Conservation (phyloP, 1,140 invertebrate genomes). For the Pseudomyrmex concolor region DNA sequence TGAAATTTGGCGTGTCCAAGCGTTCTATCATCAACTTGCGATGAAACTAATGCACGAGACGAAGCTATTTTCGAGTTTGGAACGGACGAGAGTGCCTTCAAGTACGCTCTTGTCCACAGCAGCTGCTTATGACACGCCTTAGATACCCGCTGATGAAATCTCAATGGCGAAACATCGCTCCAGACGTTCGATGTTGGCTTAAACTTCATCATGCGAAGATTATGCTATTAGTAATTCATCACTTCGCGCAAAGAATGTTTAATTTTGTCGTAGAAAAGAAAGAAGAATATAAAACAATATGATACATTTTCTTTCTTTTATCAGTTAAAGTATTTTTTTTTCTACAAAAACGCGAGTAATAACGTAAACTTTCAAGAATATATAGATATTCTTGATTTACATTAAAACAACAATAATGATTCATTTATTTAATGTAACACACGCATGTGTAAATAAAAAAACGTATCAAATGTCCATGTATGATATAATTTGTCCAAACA, state of each 20-base stretch:
- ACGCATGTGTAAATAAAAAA: background rate
- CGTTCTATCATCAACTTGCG: conserved; percentile 7
- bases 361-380: background rate
- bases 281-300: background rate
- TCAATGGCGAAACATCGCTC: conserved; percentile 34
- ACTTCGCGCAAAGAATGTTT: background rate
- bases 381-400: background rate
- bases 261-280: background rate
- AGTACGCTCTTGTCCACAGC: conserved; percentile 54
- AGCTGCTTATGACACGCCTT: conserved; percentile 59
- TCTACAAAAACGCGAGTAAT: background rate
- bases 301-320: too few relatives aligned
- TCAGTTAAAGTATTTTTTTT: background rate
- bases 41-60: conserved; percentile 42
- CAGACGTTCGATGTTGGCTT: conserved; percentile 40
- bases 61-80: conserved; percentile 58
- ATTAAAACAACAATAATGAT: conserved; percentile 3
- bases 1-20: background rate
- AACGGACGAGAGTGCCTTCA: conserved; percentile 47
- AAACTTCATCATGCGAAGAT: conserved; percentile 28
- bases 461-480: background rate
- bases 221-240: conserved; percentile 14
- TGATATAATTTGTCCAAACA: background rate
- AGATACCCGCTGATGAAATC: conserved; percentile 51
- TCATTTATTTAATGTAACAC: background rate